A percentile compares a stretch with the other conserved stretches of the same genome.
phyloP scores from a whole-genome alignment of 2,797 vertebrate genomes.

The Lycodopsis pacificus region DNA sequence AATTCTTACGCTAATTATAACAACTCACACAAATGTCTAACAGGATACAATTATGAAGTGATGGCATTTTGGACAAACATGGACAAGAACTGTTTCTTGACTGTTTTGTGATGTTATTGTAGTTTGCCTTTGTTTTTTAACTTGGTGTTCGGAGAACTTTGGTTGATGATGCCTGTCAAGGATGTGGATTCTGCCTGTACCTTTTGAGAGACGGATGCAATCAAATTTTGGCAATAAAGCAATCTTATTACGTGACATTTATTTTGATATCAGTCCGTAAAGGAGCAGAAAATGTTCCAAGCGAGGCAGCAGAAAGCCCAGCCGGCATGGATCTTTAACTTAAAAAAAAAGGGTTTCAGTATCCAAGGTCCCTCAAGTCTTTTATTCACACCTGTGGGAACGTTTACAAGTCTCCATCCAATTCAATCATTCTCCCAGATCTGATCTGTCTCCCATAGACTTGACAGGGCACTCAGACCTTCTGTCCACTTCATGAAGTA shows the following conservation, averaged over 20 bases:
- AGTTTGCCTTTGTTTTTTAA: background rate
- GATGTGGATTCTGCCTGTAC: background rate
- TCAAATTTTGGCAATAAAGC: conserved; percentile 9
- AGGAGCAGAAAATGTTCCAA: background rate
- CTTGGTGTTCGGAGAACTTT: background rate
- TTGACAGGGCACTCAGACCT: conserved; percentile 41
- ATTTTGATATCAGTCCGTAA: conserved; percentile 18
- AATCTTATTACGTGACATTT: background rate
- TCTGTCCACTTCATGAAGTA: conserved; percentile 29
- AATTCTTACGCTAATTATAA: background rate
- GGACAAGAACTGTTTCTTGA: background rate
- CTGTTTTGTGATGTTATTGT: background rate
- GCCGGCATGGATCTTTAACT: conserved; percentile 6
- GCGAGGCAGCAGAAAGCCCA: conserved; percentile 10
- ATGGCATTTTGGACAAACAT: background rate
- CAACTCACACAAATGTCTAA: background rate
- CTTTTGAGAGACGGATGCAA: conserved; percentile 4
- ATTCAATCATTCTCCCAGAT: conserved; percentile 46
- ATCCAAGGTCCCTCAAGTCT: conserved; percentile 21
- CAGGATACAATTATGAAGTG: background rate
- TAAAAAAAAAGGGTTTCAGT: conserved; percentile 12
- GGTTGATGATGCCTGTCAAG: conserved; percentile 19
- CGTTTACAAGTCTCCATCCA: conserved; percentile 38
- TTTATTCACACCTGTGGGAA: conserved; percentile 29
- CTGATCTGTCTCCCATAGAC: background rate